Evolutionary conservation across 2,888 invertebrate genomes (phyloP).

Genomic region (Drosophila affinis): DNA sequence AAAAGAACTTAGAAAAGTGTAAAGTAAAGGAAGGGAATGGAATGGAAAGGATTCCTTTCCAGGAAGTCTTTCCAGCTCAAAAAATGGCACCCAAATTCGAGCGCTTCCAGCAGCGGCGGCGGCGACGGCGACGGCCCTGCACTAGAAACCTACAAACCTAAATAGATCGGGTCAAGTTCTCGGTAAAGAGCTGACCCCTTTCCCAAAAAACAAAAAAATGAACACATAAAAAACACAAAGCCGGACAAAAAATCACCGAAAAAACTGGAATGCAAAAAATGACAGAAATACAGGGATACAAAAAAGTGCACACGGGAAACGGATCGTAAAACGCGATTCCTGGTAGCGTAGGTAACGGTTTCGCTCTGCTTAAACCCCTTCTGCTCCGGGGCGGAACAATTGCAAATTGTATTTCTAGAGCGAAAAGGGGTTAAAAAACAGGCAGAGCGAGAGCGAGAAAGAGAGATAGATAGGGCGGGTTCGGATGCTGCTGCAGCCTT

Average conservation of each 20-base stretch:
- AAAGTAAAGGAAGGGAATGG: constrained; percentile 10
- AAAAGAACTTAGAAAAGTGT: constrained; percentile 40
- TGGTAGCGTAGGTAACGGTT: constrained; percentile 53
- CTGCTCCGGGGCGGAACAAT: constrained; percentile 57
- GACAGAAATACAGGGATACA: not conserved
- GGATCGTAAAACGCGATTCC: constrained; percentile 65
- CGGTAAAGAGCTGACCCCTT: constrained; percentile 46
- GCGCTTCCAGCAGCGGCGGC: constrained; percentile 12
- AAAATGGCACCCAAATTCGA: constrained; percentile 25
- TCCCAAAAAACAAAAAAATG: constrained; percentile 25
- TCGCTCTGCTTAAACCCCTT: constrained; percentile 51
- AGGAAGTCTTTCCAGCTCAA: constrained; percentile 43
- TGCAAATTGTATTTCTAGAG: constrained; percentile 64
- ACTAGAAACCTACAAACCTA: constrained; percentile 77
- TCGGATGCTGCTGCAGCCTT: not conserved
- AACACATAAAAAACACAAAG: constrained; percentile 22
- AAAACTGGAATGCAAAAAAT: constrained; percentile 2
- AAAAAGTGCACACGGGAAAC: not conserved
- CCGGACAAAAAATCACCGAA: constrained; percentile 33
- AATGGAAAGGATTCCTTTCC: constrained; percentile 36
- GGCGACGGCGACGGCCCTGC: constrained; percentile 42
- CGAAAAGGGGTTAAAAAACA: constrained; percentile 68
- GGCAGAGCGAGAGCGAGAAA: not conserved
- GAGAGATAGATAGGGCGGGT: constrained; percentile 9
- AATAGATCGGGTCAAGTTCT: constrained; percentile 59